These are phyloP conservation scores for Pica pica DNA, from an alignment of 2,113 vertebrate genomes.

Conservation along the genomic window DNA sequence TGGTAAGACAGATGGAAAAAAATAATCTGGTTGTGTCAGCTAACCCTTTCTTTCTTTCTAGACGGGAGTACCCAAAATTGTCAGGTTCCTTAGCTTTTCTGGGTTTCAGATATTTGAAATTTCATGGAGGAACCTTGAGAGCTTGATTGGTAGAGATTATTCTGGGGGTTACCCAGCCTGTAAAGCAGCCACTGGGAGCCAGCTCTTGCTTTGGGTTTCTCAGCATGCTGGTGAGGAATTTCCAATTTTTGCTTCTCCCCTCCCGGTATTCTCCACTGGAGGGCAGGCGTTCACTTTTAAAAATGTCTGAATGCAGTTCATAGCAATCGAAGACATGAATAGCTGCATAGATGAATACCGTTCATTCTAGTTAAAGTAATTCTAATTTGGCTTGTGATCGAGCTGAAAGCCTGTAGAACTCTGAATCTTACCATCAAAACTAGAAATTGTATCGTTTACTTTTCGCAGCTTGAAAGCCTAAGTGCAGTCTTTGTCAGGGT, in stretches of 20 bases:
- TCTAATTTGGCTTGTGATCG: background rate
- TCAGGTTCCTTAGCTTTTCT: background rate
- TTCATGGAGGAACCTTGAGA: background rate
- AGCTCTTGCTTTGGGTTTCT: background rate
- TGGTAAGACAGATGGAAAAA: background rate
- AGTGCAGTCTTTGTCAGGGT: background rate
- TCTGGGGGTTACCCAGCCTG: background rate
- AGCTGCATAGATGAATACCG: background rate
- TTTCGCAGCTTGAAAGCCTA: background rate
- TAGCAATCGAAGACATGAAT: background rate
- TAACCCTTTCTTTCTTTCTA: background rate
- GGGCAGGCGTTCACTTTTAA: conserved; percentile 27
- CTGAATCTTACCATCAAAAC: background rate
- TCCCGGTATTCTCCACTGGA: conserved; percentile 16
- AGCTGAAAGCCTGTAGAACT: background rate
- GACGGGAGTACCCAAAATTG: background rate
- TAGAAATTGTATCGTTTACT: background rate
- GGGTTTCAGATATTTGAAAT: background rate
- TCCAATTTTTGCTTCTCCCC: background rate
- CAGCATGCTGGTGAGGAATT: background rate
- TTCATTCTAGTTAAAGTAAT: background rate
- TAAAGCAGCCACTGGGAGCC: accelerated
- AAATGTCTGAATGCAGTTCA: background rate
- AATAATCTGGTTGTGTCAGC: background rate
- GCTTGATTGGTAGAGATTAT: background rate